These are phyloP conservation scores for Plemyria rubiginata DNA, from an alignment of 2,888 invertebrate species.

Conservation along the genomic window DNA sequence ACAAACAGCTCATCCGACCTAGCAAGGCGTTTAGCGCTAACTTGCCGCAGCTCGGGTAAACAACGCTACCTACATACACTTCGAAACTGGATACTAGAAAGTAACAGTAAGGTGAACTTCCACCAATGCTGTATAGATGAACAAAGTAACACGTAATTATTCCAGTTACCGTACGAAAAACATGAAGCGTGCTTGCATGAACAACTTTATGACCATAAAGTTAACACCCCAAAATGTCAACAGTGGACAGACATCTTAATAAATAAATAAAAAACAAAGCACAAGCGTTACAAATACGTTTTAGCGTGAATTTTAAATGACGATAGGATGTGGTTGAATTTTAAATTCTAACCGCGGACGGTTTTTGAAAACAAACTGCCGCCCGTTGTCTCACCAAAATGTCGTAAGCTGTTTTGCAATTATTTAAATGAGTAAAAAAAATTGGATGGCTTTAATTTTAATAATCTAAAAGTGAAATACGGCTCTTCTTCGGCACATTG, in stretches of 20 bases:
- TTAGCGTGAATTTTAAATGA: constrained; percentile 27
- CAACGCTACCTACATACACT: constrained; percentile 10
- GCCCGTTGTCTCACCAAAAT: constrained; percentile 19
- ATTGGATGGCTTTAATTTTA: constrained; percentile 30
- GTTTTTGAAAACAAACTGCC: constrained; percentile 22
- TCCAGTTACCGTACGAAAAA: no score
- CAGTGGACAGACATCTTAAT: not conserved
- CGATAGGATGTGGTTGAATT: constrained; percentile 24
- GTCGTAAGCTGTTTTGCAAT: constrained; percentile 30
- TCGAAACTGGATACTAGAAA: no score
- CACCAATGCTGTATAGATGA: not conserved
- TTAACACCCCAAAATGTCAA: no score
- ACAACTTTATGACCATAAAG: no score
- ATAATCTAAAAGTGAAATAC: constrained; percentile 29
- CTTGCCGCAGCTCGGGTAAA: constrained; percentile 17
- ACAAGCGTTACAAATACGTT: no score
- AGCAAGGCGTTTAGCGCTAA: constrained; percentile 17
- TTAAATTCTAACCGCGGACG: constrained; percentile 26
- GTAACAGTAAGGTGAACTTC: not conserved
- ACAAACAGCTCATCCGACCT: constrained; percentile 32
- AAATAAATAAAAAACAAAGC: no score
- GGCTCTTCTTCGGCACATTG: constrained; percentile 7
- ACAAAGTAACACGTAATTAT: not conserved
- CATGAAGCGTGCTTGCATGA: no score
- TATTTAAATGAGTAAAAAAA: constrained; percentile 29